Evolutionary conservation across 2,113 vertebrate species (phyloP).

Genomic region (Microtus ochrogaster): DNA sequence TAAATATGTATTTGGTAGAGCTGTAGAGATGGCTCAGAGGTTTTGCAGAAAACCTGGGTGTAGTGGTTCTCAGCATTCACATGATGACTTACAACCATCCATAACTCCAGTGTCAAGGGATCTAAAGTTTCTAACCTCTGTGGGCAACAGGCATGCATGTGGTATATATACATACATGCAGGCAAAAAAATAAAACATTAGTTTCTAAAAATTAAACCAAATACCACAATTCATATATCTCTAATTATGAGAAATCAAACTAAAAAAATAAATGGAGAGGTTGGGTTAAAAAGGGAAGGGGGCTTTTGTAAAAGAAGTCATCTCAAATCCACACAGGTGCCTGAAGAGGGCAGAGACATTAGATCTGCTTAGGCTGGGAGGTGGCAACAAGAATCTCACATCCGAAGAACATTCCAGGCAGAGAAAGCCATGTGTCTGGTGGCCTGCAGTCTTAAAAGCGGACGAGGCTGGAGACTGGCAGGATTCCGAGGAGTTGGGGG

Average conservation of each 20-base stretch:
- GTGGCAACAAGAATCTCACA: background rate
- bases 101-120: background rate
- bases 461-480: background rate
- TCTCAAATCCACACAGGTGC: background rate
- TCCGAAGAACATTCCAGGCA: background rate
- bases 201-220: constrained; percentile 44
- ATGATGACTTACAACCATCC: background rate
- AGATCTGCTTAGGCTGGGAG: background rate
- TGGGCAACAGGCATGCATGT: background rate
- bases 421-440: background rate
- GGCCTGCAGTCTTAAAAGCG: background rate
- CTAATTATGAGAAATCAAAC: constrained; percentile 27
- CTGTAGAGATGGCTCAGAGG: background rate
- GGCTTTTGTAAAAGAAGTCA: background rate
- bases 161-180: background rate
- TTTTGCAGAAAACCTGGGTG: background rate
- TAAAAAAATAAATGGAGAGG: background rate
- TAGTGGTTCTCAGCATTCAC: background rate
- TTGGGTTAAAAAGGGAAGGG: background rate
- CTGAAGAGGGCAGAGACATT: background rate
- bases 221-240: background rate
- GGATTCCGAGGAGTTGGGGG: background rate
- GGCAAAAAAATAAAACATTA: background rate
- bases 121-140: no score
- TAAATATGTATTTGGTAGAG: background rate